Conservation (phyloP, 1,140 invertebrate species). For the Drosophila funebris region DNA sequence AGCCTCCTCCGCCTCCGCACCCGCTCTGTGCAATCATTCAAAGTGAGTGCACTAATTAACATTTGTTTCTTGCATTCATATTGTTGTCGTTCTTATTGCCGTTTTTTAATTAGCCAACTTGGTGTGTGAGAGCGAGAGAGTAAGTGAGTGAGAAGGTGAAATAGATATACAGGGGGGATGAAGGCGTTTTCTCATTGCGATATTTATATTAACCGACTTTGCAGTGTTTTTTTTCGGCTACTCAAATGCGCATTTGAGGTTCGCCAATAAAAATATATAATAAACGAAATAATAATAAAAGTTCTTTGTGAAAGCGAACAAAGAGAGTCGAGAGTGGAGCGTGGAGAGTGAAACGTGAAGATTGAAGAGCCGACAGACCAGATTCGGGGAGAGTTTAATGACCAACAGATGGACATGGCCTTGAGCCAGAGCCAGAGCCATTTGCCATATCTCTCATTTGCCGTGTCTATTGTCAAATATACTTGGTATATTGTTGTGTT, state of each 20-base stretch:
- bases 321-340: conserved; percentile 33
- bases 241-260: conserved; percentile 58
- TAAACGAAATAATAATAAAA: not conserved
- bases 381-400: conserved; percentile 55
- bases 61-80: conserved; percentile 42
- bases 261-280: not conserved
- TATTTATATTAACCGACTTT: conserved; percentile 39
- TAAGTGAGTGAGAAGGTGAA: not conserved
- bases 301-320: conserved; percentile 61
- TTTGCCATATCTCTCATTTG: conserved; percentile 26
- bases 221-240: conserved; percentile 9
- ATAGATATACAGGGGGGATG: not conserved
- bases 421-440: conserved; percentile 63
- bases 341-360: not conserved
- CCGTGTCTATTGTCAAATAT: not conserved
- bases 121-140: not conserved
- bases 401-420: conserved; percentile 60
- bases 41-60: conserved; percentile 72
- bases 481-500: conserved; percentile 54
- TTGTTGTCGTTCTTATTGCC: conserved; percentile 16
- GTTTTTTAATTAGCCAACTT: conserved; percentile 64
- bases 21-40: conserved; percentile 48
- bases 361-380: not conserved
- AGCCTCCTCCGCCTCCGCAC: not conserved
- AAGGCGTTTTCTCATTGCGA: not conserved